Evolutionary conservation across 2,888 invertebrate species (phyloP), one percentile per base, ranked within the genome.

Genomic region (Agrotis ipsilon): DNA sequence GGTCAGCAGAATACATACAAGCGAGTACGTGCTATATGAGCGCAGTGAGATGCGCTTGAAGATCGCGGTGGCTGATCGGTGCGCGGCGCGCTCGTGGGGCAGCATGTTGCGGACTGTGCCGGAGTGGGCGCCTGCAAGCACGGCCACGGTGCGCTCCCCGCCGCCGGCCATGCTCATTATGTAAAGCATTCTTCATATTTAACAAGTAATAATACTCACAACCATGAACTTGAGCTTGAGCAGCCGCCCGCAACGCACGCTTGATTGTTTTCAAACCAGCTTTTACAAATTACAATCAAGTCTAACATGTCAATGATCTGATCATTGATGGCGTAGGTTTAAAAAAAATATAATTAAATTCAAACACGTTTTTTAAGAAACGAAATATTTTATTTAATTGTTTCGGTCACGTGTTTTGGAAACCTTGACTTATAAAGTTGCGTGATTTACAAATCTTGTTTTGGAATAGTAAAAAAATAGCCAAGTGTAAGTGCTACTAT

Each of bases 21-120:
- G 92, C 80, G 96, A 95, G 86, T 96, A 96, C 78, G 93, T 94
- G 92, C 93, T 96, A 92, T 92, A 94, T 79, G 94, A 90, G 84
- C 93, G 93, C 86, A 94, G 86, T 67, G 96, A 93, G 86, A 96
- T 90, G 79, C 93, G 94, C 81, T 95, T 95, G 89, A 96, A 90
- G 87, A 96, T 92, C 88, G 95, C 94, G 89, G 94, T 91, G 89
- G 94, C 93, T 87, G 92, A 91, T 86, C 93, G 94, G 80, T 92
- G 93, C 80, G 92, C 92, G 87, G 91, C 87, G 87, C 94, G 92
- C 92, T 96, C 95, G 78, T 93, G 92, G 86, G 96, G 96, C 92
- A 96, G 91, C 96, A 96, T 96, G 86, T 91, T 90, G 94, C 89
- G 87, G 90, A 92, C 90, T 93, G 88, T 93, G 82, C 61, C 89